phyloP scores from a whole-genome alignment of 2,113 vertebrate species.

The Cyprinodon tularosa region DNA sequence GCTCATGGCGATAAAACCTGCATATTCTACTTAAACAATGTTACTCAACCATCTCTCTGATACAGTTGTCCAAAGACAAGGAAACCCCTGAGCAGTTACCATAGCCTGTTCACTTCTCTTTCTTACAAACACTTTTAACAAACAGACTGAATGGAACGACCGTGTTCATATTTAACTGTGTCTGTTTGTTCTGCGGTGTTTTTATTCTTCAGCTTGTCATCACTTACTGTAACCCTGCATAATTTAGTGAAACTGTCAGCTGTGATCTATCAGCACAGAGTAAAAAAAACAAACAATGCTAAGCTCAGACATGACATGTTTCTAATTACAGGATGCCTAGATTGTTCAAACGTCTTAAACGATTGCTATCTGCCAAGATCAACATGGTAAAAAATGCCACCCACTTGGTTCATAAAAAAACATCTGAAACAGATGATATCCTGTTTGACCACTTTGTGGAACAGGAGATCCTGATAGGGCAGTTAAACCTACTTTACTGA shows the following conservation, averaged over 20 bases:
- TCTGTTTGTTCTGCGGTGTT: not conserved
- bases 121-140: not conserved
- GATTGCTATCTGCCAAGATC: not conserved
- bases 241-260: not conserved
- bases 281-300: not conserved
- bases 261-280: not conserved
- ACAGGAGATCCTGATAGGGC: too few relatives aligned
- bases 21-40: not conserved
- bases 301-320: not conserved
- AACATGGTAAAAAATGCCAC: not conserved
- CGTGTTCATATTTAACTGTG: not conserved
- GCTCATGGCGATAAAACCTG: not conserved
- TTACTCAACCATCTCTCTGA: not conserved
- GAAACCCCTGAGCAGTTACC: not conserved
- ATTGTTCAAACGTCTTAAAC: not conserved
- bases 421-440: too few relatives aligned
- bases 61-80: not conserved
- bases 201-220: not conserved
- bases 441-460: not conserved
- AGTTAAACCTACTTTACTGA: not conserved
- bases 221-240: not conserved
- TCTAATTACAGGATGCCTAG: not conserved
- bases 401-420: too few relatives aligned
- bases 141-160: not conserved
- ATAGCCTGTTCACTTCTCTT: not conserved